A percentile compares a stretch with the other conserved stretches of the same genome.
Evolutionary conservation across 1,140 invertebrate species (phyloP).

Genomic region (Hesperophylax magnus): DNA sequence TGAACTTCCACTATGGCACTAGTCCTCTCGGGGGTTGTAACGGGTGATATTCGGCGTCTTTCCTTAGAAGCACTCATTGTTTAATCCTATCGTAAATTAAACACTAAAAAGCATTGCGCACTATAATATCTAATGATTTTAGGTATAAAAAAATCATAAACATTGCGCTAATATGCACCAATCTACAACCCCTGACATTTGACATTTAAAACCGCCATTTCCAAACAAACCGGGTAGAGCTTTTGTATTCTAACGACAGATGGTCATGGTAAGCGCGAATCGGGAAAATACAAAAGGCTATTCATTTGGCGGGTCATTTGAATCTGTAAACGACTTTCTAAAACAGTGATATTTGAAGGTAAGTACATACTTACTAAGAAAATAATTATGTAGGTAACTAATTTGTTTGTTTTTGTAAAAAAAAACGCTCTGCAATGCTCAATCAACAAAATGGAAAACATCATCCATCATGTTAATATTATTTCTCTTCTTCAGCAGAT

Average conservation of each 20-base stretch:
- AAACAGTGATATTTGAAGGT: too few relatives aligned
- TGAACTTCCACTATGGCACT: conserved; percentile 50
- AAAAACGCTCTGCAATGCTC: too few relatives aligned
- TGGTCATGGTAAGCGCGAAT: not conserved
- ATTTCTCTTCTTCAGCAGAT: too few relatives aligned
- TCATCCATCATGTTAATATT: too few relatives aligned
- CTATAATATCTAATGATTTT: conserved; percentile 6
- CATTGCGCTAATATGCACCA: conserved; percentile 37
- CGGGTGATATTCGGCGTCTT: conserved; percentile 43
- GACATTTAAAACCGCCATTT: conserved; percentile 55
- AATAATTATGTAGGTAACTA: too few relatives aligned
- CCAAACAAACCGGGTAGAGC: conserved; percentile 45
- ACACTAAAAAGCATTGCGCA: conserved; percentile 13
- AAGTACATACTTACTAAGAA: too few relatives aligned
- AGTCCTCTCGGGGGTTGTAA: conserved; percentile 41
- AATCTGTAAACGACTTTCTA: not conserved
- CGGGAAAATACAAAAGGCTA: too few relatives aligned
- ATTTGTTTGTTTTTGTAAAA: too few relatives aligned
- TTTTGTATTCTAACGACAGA: not conserved
- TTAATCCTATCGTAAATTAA: not conserved
- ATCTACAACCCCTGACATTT: conserved; percentile 54
- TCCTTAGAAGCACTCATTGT: conserved; percentile 48
- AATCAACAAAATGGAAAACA: too few relatives aligned
- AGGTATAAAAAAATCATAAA: conserved; percentile 26
- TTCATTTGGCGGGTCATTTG: not conserved